Percentiles rank a stretch among this genome's conserved stretches.
These are phyloP conservation scores for Rhinella marina DNA, from an alignment of 2,797 vertebrate genomes.

Conservation along the genomic window DNA sequence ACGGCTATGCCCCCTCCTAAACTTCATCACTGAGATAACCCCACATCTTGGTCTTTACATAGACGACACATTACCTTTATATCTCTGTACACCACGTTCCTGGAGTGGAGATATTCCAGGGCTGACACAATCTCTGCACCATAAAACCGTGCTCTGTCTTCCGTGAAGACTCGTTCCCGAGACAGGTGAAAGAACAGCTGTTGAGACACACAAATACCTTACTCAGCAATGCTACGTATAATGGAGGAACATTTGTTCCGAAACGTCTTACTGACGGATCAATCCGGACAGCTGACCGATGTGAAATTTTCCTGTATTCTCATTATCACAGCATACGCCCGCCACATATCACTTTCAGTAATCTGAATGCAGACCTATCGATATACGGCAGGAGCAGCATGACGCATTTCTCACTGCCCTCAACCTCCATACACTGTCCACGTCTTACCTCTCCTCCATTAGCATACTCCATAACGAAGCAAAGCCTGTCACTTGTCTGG, in stretches of 20 bases:
- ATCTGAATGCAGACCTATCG: too few relatives aligned
- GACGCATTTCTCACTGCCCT: background rate
- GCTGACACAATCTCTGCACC: slow-evolving; percentile 95
- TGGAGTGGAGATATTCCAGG: slow-evolving; percentile 91
- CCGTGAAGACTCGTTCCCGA: slow-evolving; percentile 90
- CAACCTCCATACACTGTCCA: slow-evolving; percentile 45
- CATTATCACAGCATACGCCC: background rate
- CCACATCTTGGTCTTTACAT: background rate
- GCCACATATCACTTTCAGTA: background rate
- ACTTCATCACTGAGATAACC: too few relatives aligned
- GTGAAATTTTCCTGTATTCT: background rate
- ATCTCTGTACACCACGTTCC: slow-evolving; percentile 93
- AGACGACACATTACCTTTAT: slow-evolving; percentile 81
- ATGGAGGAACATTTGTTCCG: slow-evolving; percentile 7
- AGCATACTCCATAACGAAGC: slow-evolving; percentile 97
- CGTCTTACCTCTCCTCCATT: slow-evolving; percentile 90
- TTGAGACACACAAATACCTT: background rate
- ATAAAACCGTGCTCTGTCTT: slow-evolving; percentile 92
- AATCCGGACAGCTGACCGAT: background rate
- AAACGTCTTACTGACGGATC: background rate
- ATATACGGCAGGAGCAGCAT: background rate
- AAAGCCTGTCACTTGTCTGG: slow-evolving; percentile 92
- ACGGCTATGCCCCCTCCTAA: too few relatives aligned
- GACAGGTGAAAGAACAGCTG: slow-evolving; percentile 94
- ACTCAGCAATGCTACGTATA: background rate